These are phyloP conservation scores for Dicyrtomina minuta DNA, from an alignment of 2,888 invertebrate species.

Conservation along the genomic window DNA sequence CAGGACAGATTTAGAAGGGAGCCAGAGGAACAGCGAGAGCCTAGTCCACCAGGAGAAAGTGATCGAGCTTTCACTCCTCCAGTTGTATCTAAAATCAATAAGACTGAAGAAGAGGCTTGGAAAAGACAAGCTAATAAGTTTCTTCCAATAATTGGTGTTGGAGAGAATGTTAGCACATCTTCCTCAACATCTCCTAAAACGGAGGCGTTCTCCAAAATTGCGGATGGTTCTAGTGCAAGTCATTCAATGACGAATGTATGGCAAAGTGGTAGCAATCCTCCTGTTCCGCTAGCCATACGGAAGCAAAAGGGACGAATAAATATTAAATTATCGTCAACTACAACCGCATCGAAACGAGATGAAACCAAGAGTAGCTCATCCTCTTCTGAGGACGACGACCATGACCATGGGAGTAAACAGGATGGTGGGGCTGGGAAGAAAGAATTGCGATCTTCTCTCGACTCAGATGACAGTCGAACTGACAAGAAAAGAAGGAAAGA, in stretches of 20 bases:
- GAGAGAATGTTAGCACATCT: slow-evolving; percentile 4
- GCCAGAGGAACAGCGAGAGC: slow-evolving; percentile 32
- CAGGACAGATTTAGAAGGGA: slow-evolving; percentile 2
- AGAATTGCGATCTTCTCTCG: slow-evolving; percentile 35
- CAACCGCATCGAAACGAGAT: slow-evolving; percentile 48
- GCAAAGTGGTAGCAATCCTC: not conserved
- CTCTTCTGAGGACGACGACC: slow-evolving; percentile 57
- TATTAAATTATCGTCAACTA: slow-evolving; percentile 51
- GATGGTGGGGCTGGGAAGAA: slow-evolving; percentile 28
- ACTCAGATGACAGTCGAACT: slow-evolving; percentile 36
- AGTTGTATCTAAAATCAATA: slow-evolving; percentile 10
- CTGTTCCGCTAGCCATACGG: slow-evolving; percentile 33
- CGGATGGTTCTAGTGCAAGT: not conserved
- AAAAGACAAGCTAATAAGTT: slow-evolving; percentile 38
- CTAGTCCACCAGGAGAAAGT: slow-evolving; percentile 41
- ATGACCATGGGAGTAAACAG: slow-evolving; percentile 54
- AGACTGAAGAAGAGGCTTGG: slow-evolving; percentile 36
- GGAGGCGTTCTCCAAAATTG: slow-evolving; percentile 13
- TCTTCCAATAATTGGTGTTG: slow-evolving; percentile 36
- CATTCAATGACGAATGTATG: slow-evolving; percentile 7
- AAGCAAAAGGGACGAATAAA: slow-evolving; percentile 51
- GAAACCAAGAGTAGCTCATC: slow-evolving; percentile 56
- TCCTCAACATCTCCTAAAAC: slow-evolving; percentile 23
- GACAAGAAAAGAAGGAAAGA: slow-evolving; percentile 53
- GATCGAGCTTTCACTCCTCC: slow-evolving; percentile 1